These are phyloP conservation scores for Castor canadensis DNA, from an alignment of 2,113 vertebrate genomes.

Conservation along the genomic window DNA sequence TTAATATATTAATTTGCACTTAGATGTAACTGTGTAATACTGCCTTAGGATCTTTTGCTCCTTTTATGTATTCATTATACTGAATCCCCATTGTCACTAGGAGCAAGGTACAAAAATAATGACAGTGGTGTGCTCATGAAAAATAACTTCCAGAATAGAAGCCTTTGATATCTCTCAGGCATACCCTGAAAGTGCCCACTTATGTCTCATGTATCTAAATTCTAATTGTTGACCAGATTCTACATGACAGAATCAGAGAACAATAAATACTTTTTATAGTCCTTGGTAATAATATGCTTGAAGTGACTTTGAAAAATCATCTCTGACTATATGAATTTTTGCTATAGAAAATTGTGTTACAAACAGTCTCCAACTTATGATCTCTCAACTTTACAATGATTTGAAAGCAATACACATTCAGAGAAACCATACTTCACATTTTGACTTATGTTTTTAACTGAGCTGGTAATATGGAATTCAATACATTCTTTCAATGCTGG, in stretches of 20 bases:
- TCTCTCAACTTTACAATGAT: not conserved
- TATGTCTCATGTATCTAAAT: accelerated
- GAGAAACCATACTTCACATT: not conserved
- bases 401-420: not conserved
- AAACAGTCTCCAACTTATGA: not conserved
- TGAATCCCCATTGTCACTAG: not conserved
- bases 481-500: not conserved
- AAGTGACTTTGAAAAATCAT: not conserved
- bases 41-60: not conserved
- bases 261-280: not conserved
- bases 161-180: not conserved
- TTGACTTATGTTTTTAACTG: not conserved
- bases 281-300: not conserved
- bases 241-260: not conserved
- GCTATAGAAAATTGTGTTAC: not conserved
- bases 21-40: not conserved
- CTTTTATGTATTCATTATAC: not conserved
- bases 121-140: not conserved
- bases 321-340: not conserved
- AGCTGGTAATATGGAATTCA: not conserved
- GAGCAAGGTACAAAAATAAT: not conserved
- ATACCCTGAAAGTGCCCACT: not conserved
- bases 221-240: not conserved
- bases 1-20: not conserved
- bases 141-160: not conserved